Evolutionary conservation across 2,797 vertebrate species (phyloP), one percentile per base, ranked within the genome.

Genomic region (Pempheris klunzingeri): DNA sequence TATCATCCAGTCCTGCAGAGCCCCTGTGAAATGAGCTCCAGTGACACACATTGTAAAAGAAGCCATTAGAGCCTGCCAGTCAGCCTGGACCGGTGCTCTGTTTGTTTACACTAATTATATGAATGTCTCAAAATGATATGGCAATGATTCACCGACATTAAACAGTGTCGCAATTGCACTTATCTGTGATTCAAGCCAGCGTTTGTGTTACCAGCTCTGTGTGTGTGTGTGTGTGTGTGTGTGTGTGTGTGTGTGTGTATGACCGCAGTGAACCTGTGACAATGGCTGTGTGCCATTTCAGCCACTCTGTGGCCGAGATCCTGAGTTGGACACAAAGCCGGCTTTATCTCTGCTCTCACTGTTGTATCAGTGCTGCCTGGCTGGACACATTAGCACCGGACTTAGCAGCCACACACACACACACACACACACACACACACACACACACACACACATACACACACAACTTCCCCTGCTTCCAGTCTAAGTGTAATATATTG

Each of bases 291-390:
- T 86, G 88, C 90, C 86, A 87, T 79, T 88, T 82, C 84, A 87
- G 87, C 87, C 86, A 73, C 86, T 88, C 88, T 73, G 84, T 67
- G 71, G 73, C 84, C 34, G 71, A 73, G 87, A 86, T 86, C 82
- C 89, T 84, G 88, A 86, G 86, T 87, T 71, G 75, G 70, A 88
- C 88, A 94, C 93, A 94, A 92, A 92, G 91, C 87, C 64, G 74
- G 77, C 88, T 92, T 93, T 92, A 90, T 93, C 89, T 89, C 68
- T 39, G 59, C 84, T 82, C 85, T 88, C 88, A 69, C 64, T 92
- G 90, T 81, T 84, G 84, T 88, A 82, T 91, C 88, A 92, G 87
- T 88, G 90, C 90, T 80, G 91, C 91, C 90, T 87, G 90, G 85
- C 86, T 87, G 88, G 80, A 87, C 66, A 70, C 86, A 87, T 92